These are phyloP conservation scores for Stegostoma tigrinum DNA, from an alignment of 2,113 vertebrate genomes.

Conservation along the genomic window DNA sequence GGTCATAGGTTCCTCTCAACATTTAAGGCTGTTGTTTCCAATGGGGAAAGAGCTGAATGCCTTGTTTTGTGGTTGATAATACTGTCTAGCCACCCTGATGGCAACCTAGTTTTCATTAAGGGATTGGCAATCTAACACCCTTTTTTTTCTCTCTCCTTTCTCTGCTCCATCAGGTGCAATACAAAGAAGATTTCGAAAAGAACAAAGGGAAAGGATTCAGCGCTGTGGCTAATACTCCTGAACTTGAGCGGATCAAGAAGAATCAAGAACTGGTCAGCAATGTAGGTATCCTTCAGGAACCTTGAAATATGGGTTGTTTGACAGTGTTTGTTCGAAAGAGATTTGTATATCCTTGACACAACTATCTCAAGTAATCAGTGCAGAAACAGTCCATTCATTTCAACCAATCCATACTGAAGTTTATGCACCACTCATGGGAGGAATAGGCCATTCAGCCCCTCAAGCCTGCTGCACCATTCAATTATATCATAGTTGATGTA, in stretches of 20 bases:
- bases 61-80: neutral
- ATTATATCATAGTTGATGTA: no score
- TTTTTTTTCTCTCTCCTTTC: neutral
- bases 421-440: neutral
- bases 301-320: neutral
- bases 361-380: neutral
- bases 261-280: constrained; percentile 96
- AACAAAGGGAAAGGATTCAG: constrained; percentile 91
- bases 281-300: constrained; percentile 55
- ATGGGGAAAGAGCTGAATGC: neutral
- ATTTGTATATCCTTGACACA: neutral
- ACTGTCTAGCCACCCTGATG: neutral
- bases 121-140: neutral
- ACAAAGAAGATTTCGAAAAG: constrained; percentile 98
- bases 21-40: neutral
- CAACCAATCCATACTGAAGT: neutral
- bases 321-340: neutral
- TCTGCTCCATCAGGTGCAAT: constrained; percentile 64
- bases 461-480: no score
- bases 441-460: no score
- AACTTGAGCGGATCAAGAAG: constrained; percentile 90
- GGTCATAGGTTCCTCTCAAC: neutral
- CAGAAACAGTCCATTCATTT: neutral
- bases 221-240: constrained; percentile 84
- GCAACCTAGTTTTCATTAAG: neutral